Evolutionary conservation across 2,888 invertebrate genomes (phyloP), one percentile per base, ranked within the genome.

Genomic region (Keiferia lycopersicella): DNA sequence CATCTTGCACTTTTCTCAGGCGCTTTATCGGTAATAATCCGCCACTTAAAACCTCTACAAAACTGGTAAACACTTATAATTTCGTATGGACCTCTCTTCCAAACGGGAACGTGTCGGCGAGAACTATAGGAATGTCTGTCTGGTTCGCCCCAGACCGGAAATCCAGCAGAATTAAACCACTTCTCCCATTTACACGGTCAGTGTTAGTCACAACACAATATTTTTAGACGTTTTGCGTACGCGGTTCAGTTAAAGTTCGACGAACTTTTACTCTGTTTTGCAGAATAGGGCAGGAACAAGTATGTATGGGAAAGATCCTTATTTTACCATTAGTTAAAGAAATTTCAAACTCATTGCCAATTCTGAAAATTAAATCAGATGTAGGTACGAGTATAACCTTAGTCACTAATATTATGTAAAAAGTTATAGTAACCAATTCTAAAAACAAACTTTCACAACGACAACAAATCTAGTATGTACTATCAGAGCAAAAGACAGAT

Each of bases 201-300:
- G 82, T 72, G 77, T 89, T 89, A 88, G 83, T 90, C 88, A 90
- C 81, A 79, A 81, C 77, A 80, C 78, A 80, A 84, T 90, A 89
- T 88, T 84, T 91, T 86, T 91, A 91, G 89, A 83, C 68, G 72
- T 78, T 81, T 81, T 74, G 78, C 80, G 76, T 70, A 69, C 73
- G 74, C 76, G 73, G 67, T 73, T 68, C 65, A 70, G 62, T 69
- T 64, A 67, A 73, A 78, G 83, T 83, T 82, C 85, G 77, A 67
- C 75, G 84, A 84, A 82, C 86, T 81, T 69, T 69, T 72, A 70
- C 71, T 69, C 71, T 67, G 34, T 57, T 68, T 67, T 67, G 69
- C 70, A 68, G 68, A 68, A 69, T 10, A 34, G 34, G 34, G 10
- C 26, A 34, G 10, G 34, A 34, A 34, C 10, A 34, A 34, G 34